Conservation (phyloP, 2,113 vertebrate species). For the Platysteira castanea region DNA sequence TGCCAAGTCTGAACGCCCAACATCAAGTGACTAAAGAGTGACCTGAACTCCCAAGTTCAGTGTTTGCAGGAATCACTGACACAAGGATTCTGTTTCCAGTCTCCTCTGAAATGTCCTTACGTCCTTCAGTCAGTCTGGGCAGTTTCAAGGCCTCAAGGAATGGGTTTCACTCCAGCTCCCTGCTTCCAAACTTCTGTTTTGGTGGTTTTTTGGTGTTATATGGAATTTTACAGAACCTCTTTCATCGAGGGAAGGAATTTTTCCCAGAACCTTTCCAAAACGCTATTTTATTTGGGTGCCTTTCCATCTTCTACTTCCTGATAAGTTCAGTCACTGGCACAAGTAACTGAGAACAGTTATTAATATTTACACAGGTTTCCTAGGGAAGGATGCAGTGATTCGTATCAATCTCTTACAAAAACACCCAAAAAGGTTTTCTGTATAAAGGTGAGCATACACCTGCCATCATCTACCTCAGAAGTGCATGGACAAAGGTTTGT, state of each 20-base stretch:
- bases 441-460: background rate
- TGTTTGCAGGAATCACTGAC: background rate
- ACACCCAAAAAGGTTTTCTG: background rate
- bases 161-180: background rate
- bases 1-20: background rate
- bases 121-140: background rate
- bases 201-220: background rate
- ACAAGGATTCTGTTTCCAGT: background rate
- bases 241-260: fast-evolving
- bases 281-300: background rate
- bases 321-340: background rate
- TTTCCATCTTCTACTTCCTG: background rate
- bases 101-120: background rate
- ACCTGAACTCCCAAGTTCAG: background rate
- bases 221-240: background rate
- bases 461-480: background rate
- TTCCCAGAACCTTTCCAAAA: background rate
- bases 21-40: fast-evolving
- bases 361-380: background rate
- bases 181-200: background rate
- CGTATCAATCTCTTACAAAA: background rate
- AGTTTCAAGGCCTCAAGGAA: background rate
- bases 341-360: background rate
- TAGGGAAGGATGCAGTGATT: background rate
- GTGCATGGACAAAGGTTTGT: background rate